Conservation (phyloP, 2,888 invertebrate species). For the Biston stratarius region DNA sequence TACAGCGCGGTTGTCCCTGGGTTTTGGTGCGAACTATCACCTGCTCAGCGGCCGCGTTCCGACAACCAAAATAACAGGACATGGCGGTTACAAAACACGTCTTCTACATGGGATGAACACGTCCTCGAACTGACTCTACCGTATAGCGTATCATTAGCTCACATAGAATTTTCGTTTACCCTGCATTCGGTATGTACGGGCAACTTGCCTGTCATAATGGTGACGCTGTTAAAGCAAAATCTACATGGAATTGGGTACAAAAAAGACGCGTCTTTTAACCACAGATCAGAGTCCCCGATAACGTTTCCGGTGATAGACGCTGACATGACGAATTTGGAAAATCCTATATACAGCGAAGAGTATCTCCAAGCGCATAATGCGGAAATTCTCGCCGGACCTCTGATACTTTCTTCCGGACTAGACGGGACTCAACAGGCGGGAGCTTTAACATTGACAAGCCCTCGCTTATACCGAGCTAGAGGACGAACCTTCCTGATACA, state of each 20-base stretch:
- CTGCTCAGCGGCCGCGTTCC: slow-evolving; percentile 95
- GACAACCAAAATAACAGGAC: slow-evolving; percentile 96
- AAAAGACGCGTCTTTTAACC: slow-evolving; percentile 79
- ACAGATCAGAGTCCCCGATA: slow-evolving; percentile 74
- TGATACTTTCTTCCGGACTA: slow-evolving; percentile 92
- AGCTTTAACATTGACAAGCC: slow-evolving; percentile 94
- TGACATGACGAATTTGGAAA: slow-evolving; percentile 84
- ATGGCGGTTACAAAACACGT: slow-evolving; percentile 95
- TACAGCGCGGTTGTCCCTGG: slow-evolving; percentile 96
- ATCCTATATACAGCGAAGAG: slow-evolving; percentile 92
- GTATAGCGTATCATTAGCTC: slow-evolving; percentile 92
- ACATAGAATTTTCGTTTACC: slow-evolving; percentile 95
- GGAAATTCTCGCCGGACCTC: slow-evolving; percentile 95
- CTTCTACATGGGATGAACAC: slow-evolving; percentile 97
- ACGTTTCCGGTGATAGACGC: slow-evolving; percentile 71
- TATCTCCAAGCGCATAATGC: slow-evolving; percentile 95
- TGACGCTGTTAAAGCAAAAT: slow-evolving; percentile 88
- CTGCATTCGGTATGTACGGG: slow-evolving; percentile 92
- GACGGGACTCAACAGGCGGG: slow-evolving; percentile 95
- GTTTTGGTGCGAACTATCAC: slow-evolving; percentile 97
- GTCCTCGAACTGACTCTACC: slow-evolving; percentile 95
- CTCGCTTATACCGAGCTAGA: slow-evolving; percentile 92
- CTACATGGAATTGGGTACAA: slow-evolving; percentile 85
- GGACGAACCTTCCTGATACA: slow-evolving; percentile 93
- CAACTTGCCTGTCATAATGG: slow-evolving; percentile 92